Conservation (phyloP, 1,140 invertebrate genomes). For the Temnothorax curvispinosus region DNA sequence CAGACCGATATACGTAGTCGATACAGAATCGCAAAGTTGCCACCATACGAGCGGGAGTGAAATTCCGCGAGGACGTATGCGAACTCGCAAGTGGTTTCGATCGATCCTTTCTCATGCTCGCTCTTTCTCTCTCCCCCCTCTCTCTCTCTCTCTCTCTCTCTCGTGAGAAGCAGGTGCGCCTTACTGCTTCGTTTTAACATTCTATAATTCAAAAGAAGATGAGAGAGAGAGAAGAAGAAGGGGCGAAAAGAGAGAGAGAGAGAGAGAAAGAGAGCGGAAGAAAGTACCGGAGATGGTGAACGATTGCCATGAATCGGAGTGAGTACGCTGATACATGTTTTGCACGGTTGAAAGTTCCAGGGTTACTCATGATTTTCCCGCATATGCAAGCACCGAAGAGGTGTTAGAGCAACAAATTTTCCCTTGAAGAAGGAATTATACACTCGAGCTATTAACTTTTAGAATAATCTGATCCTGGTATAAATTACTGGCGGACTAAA, state of each 20-base stretch:
- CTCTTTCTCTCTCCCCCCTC: not conserved
- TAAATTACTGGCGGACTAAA: not conserved
- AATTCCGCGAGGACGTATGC: conserved; percentile 58
- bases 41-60: conserved; percentile 39
- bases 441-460: conserved; percentile 14
- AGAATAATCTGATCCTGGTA: not conserved
- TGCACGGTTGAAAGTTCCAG: conserved; percentile 56
- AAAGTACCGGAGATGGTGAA: conserved; percentile 64
- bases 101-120: conserved; percentile 41
- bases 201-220: conserved; percentile 66
- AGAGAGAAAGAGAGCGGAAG: conserved; percentile 39
- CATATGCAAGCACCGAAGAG: not conserved
- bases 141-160: not conserved
- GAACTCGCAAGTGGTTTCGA: conserved; percentile 58
- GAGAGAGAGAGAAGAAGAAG: conserved; percentile 19
- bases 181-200: conserved; percentile 56
- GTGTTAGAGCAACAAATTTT: not conserved
- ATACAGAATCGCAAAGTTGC: conserved; percentile 63
- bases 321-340: conserved; percentile 23
- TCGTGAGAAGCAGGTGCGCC: conserved; percentile 57
- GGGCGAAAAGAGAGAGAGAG: not conserved
- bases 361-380: conserved; percentile 49
- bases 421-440: conserved; percentile 4
- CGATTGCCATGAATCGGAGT: conserved; percentile 50
- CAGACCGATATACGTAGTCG: conserved; percentile 49